phyloP scores from a whole-genome alignment of 2,797 vertebrate species.

The Petrocephalus schoutedeni region DNA sequence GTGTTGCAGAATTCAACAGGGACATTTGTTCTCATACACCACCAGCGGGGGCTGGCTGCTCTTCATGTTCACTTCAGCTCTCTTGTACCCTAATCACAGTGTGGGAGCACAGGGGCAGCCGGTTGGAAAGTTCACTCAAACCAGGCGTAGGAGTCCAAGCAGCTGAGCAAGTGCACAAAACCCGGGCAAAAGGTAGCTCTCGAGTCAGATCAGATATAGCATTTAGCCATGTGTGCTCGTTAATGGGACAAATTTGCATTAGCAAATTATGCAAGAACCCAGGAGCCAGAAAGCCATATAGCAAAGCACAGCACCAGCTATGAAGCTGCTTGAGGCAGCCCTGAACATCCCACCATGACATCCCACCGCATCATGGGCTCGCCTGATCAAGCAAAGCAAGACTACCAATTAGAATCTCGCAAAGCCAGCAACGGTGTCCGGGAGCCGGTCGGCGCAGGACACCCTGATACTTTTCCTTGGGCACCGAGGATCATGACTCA shows the following conservation, averaged over 20 bases:
- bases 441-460: slow-evolving; percentile 58
- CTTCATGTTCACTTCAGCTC: slow-evolving; percentile 28
- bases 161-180: slow-evolving; percentile 6
- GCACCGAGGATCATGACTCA: slow-evolving; percentile 58
- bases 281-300: slow-evolving; percentile 46
- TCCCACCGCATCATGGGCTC: slow-evolving; percentile 66
- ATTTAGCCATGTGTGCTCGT: slow-evolving; percentile 67
- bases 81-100: background rate
- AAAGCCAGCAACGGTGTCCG: slow-evolving; percentile 67
- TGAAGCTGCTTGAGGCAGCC: slow-evolving; percentile 60
- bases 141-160: background rate
- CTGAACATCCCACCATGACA: slow-evolving; percentile 57
- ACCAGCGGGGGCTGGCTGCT: slow-evolving; percentile 3
- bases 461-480: slow-evolving; percentile 65
- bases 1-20: slow-evolving; percentile 49
- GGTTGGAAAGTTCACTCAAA: slow-evolving; percentile 15
- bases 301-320: slow-evolving; percentile 72
- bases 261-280: slow-evolving; percentile 70
- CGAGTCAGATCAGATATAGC: slow-evolving; percentile 64
- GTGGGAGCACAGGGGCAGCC: slow-evolving; percentile 35
- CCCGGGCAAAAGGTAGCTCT: slow-evolving; percentile 39
- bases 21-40: slow-evolving; percentile 40
- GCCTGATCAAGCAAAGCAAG: slow-evolving; percentile 71
- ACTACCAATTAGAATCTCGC: slow-evolving; percentile 66
- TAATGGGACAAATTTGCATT: slow-evolving; percentile 72